Conservation (phyloP, 2,888 invertebrate species). For the Pachliopta kotzebuea region DNA sequence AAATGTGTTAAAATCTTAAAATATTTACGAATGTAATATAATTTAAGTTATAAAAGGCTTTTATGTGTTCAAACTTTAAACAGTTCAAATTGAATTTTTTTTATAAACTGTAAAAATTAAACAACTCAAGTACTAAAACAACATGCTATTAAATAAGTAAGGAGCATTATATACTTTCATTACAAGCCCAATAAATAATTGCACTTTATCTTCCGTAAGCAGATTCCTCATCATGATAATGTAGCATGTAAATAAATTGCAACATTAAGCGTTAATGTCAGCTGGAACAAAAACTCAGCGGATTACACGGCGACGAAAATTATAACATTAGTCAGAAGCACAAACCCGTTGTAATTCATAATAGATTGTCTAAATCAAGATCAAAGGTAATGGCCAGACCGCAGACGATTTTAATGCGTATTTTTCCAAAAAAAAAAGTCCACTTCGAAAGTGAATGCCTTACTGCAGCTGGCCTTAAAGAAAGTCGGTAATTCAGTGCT, state of each 20-base stretch:
- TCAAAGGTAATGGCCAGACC: conserved; percentile 25
- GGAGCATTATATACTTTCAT: neutral
- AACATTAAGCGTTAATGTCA: neutral
- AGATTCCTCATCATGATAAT: neutral
- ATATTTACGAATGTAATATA: too few relatives aligned
- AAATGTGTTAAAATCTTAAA: too few relatives aligned
- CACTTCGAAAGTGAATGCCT: conserved; percentile 25
- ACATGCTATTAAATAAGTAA: neutral
- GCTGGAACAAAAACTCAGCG: neutral
- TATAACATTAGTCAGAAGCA: conserved; percentile 7
- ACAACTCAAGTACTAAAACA: neutral
- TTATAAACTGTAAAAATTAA: neutral
- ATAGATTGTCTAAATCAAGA: conserved; percentile 25
- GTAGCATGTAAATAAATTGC: conserved; percentile 8
- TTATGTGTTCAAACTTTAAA: too few relatives aligned
- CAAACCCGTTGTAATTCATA: conserved; percentile 17
- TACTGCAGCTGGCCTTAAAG: conserved; percentile 8
- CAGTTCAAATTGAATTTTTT: too few relatives aligned
- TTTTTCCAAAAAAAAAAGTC: conserved; percentile 23
- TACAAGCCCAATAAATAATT: conserved; percentile 3
- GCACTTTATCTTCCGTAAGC: neutral
- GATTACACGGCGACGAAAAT: conserved; percentile 3
- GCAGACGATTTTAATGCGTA: conserved; percentile 26
- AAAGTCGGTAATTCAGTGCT: conserved; percentile 19
- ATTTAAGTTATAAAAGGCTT: too few relatives aligned